A percentile compares a stretch with the other conserved stretches of the same genome.
Evolutionary conservation across 1,140 invertebrate species (phyloP).

Genomic region (Calephelis virginiensis): DNA sequence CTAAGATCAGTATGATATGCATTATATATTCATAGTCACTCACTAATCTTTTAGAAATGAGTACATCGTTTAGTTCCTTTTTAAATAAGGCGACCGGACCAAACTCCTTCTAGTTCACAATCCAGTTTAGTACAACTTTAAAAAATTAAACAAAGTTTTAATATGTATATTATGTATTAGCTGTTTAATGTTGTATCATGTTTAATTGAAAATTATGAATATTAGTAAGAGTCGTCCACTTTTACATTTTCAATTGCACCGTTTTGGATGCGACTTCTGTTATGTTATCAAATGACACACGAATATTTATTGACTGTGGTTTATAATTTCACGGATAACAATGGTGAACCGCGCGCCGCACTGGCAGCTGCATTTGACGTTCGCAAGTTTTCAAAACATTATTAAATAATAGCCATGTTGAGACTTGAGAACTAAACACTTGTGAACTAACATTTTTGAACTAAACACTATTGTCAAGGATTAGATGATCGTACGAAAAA

Average conservation of each 20-base stretch:
- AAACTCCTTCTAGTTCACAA: no score
- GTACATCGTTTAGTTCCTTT: no score
- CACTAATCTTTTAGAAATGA: background rate
- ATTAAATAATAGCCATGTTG: background rate
- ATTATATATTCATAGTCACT: slow-evolving; percentile 1
- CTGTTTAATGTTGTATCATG: no score
- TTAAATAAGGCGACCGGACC: no score
- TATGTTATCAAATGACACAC: background rate
- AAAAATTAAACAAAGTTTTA: no score
- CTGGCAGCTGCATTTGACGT: slow-evolving; percentile 25
- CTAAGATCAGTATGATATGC: background rate
- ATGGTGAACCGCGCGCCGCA: slow-evolving; percentile 27
- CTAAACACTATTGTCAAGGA: slow-evolving; percentile 24
- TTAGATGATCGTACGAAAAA: slow-evolving; percentile 3
- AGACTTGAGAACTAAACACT: slow-evolving; percentile 15
- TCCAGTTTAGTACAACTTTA: no score
- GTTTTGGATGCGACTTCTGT: background rate
- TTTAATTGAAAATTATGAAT: no score
- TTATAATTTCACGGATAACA: slow-evolving; percentile 26
- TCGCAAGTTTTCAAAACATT: slow-evolving; percentile 37
- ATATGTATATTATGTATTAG: no score
- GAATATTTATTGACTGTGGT: slow-evolving; percentile 6
- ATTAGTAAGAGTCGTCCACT: no score
- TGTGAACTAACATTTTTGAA: no score
- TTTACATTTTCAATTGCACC: background rate